Percentiles rank a stretch among this genome's conserved stretches.
These are phyloP conservation scores for Gavialis gangeticus DNA, from an alignment of 2,113 vertebrate genomes.

Conservation along the genomic window DNA sequence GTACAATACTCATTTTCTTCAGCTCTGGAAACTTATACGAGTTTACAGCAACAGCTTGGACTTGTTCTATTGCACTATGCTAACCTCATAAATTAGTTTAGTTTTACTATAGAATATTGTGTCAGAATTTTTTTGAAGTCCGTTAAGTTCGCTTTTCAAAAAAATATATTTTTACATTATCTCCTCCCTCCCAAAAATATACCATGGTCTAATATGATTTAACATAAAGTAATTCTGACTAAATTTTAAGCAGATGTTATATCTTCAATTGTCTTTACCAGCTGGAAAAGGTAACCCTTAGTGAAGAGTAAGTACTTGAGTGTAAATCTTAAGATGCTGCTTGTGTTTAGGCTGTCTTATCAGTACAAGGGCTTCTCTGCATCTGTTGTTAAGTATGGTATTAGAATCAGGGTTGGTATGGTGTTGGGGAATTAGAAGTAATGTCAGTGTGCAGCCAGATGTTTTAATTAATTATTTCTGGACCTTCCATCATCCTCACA, in stretches of 20 bases:
- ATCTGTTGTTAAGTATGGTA: not conserved
- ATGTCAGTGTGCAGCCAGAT: not conserved
- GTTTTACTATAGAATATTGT: not conserved
- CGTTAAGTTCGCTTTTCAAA: no score
- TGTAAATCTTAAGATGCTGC: not conserved
- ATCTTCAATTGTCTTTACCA: not conserved
- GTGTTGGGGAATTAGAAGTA: not conserved
- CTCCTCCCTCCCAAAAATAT: not conserved
- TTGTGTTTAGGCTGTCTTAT: not conserved
- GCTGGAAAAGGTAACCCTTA: not conserved
- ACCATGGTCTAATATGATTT: not conserved
- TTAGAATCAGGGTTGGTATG: not conserved
- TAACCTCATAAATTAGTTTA: not conserved
- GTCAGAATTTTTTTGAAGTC: no score
- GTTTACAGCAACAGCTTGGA: not conserved
- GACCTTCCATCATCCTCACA: rapidly evolving
- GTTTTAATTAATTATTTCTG: not conserved
- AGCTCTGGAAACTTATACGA: not conserved
- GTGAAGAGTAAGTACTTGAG: not conserved
- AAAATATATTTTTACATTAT: not conserved
- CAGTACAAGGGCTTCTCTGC: not conserved
- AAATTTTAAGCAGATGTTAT: not conserved
- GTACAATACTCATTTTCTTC: not conserved
- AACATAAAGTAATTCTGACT: not conserved
- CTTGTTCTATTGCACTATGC: not conserved